Base-by-base conservation (phyloP, 37 sponge, comb jelly and placozoan species). In the Amphimedon queenslandica region DNA sequence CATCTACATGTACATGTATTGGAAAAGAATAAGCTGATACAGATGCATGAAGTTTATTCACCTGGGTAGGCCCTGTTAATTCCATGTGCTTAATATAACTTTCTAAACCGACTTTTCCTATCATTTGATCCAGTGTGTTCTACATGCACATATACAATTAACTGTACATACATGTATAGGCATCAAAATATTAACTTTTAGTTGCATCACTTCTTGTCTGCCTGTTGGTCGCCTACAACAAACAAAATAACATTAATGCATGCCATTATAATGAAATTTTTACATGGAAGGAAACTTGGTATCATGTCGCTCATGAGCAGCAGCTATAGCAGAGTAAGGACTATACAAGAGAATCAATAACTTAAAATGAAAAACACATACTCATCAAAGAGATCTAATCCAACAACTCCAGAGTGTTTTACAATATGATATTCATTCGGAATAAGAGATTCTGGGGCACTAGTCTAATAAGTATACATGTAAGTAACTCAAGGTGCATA, bases 371-470 rank as follows among this genome's bases (percentile, higher is more conserved):
- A 18, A 4, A 37, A 5, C 21, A 87, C 80, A 58, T 38, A 94
- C 94, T 87, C 93, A 20, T 92, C 91, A 33, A 72, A 71, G 58
- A 85, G 81, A 57, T 98, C 93, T 29, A 92, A 70, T 11, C 96
- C 99, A 31, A 76, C 60, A 2, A 98, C 96, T 8, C 93, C 96
- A 21, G 93, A 77, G 25, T 83, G 88, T 63, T 92, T 86, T 29
- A 88, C 78, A 40, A 98, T 73, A 69, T 95, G 96, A 65, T 95
- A 98, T 76, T 98, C 99, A 24, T 87, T 78, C 1, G 99, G 99
- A n/a, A 98, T 84, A 29, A 98, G 77, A 4, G 84, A 81, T 36
- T 71, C 60, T 4, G 93, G 78, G 20, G 36, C 64, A 60, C 43
- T 57, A 61, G 30, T 63, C 27, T 40, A 37, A 24, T 25, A 13